Evolutionary conservation across 2,888 invertebrate genomes (phyloP).

Genomic region (Mystacides longicornis): DNA sequence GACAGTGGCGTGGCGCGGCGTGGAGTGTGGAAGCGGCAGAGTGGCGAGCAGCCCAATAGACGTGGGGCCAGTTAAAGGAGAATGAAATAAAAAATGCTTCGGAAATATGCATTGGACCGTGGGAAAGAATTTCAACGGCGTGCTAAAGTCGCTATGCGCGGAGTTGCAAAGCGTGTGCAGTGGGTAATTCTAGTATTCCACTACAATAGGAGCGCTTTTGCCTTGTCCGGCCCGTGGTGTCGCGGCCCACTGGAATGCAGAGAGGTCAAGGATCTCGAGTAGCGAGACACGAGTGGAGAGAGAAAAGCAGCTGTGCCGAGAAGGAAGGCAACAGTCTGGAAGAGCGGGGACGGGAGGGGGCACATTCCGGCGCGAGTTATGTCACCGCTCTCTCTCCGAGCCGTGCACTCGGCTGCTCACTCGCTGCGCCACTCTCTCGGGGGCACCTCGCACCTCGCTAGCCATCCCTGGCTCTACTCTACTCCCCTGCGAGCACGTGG

Average conservation of each 20-base stretch:
- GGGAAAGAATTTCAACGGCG: conserved; percentile 6
- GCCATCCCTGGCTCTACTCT: too few relatives aligned
- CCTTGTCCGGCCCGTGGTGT: conserved; percentile 2
- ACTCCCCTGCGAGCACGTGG: too few relatives aligned
- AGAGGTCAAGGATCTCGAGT: conserved; percentile 20
- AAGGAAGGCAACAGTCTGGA: conserved; percentile 29
- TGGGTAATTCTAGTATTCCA: conserved; percentile 5
- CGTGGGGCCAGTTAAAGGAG: conserved; percentile 1
- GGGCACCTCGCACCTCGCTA: too few relatives aligned
- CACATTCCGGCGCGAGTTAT: conserved; percentile 31
- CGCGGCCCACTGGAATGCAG: conserved; percentile 19
- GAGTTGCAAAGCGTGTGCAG: conserved; percentile 2
- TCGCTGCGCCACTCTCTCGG: too few relatives aligned
- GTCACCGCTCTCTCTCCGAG: conserved; percentile 26
- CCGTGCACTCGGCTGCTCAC: too few relatives aligned
- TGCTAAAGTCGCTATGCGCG: conserved; percentile 4
- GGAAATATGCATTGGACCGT: conserved; percentile 7
- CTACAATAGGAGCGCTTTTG: conserved; percentile 3
- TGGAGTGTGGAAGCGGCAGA: not conserved
- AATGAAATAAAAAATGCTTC: not conserved
- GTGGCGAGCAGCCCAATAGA: not conserved
- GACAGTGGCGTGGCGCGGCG: not conserved
- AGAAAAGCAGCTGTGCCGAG: conserved; percentile 1
- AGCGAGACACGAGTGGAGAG: conserved; percentile 12
- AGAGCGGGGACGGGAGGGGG: conserved; percentile 26